These are phyloP conservation scores for Rhinatrema bivittatum DNA, from an alignment of 2,797 vertebrate species.

Conservation along the genomic window DNA sequence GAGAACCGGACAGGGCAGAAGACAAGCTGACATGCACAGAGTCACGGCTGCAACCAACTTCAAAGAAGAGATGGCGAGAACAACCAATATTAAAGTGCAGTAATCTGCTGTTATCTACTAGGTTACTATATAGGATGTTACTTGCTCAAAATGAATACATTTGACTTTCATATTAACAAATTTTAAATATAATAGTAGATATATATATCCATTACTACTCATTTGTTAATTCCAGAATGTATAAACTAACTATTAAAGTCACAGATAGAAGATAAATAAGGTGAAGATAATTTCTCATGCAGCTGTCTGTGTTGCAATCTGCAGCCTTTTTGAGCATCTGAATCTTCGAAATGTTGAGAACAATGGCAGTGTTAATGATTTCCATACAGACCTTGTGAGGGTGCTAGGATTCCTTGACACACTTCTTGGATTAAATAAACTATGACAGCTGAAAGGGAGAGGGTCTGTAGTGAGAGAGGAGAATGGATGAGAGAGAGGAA, in stretches of 20 bases:
- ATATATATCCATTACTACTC: fast-evolving
- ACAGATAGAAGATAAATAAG: conserved; percentile 2
- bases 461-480: conserved; percentile 1
- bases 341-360: background rate
- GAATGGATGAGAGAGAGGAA: background rate
- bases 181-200: too few relatives aligned
- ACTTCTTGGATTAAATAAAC: conserved; percentile 21
- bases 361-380: conserved; percentile 18
- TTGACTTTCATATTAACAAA: too few relatives aligned
- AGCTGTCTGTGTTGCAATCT: conserved; percentile 10
- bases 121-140: too few relatives aligned
- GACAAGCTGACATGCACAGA: too few relatives aligned
- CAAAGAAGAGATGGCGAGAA: too few relatives aligned
- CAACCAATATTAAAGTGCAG: too few relatives aligned
- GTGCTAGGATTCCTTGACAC: conserved; percentile 11
- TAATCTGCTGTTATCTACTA: too few relatives aligned
- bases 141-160: too few relatives aligned
- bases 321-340: conserved; percentile 1
- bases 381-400: conserved; percentile 2
- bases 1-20: too few relatives aligned
- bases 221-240: too few relatives aligned
- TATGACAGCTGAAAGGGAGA: conserved; percentile 21
- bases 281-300: conserved; percentile 6
- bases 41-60: too few relatives aligned
- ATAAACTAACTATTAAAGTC: too few relatives aligned